Base-by-base conservation (phyloP, 2,797 vertebrate genomes). In the Philypnodon macrostomus region DNA sequence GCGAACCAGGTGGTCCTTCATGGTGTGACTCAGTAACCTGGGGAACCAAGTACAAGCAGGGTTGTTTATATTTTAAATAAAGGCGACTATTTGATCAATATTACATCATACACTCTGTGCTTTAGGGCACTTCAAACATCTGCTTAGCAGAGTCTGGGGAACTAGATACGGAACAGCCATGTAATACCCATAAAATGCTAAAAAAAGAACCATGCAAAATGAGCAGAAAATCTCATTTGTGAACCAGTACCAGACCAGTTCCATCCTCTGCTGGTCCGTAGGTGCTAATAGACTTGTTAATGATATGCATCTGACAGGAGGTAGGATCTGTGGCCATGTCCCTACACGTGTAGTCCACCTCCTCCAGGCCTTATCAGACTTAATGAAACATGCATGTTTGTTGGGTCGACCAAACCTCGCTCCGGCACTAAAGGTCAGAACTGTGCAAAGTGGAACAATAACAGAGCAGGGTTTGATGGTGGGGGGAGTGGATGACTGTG, bases 1-100 rank as follows among this genome's bases (percentile, higher is more conserved):
- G 55, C 95, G 92, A 36, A 99, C 97, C 73, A 99, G 89, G 81
- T 99, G 97, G 80, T 99, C 97, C 86, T 98, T 99, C 97, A 98
- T 98, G 49, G 95, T 98, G 83, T 99, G 97, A 80, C 97, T 97
- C 67, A 98, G 87, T 76, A 99, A 87, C 70, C 97, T 99, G 67
- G 5, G 5, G 18, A 44, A 30, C 15, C 9, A 30, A 69, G 47
- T 23, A 13, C 10, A 8, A 30, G 23, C 2, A 5, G 3, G 2
- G 5, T 3, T 12, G 5, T 15, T 27, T 27, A 11, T 17, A 16
- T 16, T 16, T 11, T 12, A 1, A 14, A 14, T 5, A 14, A 33
- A 15, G n/a, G 36, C 5, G 18, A 38, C 11, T 19, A 13, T 21
- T 38, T 21, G 16, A 2, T 13, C 37, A 58, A 57, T 19, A 12